Conservation (phyloP, 2,888 invertebrate genomes). For the Cryptocephalus primarius region DNA sequence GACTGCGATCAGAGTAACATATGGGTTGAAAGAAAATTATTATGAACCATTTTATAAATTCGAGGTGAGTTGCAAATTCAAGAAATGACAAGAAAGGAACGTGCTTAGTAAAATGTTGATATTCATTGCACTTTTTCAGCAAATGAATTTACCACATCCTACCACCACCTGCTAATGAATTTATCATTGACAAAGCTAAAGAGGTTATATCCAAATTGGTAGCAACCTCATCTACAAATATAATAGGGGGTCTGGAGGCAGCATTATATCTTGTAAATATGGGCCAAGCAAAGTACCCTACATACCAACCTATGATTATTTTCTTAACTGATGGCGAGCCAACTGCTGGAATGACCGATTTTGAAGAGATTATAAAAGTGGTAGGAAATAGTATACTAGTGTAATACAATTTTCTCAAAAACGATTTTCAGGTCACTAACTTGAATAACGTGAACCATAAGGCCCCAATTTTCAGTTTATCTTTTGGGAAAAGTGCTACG, state of each 20-base stretch:
- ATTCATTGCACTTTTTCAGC: too few relatives aligned
- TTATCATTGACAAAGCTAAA: too few relatives aligned
- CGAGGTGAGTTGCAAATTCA: neutral
- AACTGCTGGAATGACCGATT: too few relatives aligned
- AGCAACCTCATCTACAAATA: too few relatives aligned
- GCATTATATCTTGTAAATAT: too few relatives aligned
- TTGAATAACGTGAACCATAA: constrained; percentile 10
- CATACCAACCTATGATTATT: constrained; percentile 49
- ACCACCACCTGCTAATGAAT: too few relatives aligned
- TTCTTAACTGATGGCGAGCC: constrained; percentile 58
- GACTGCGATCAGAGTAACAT: constrained; percentile 16
- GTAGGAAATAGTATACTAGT: constrained; percentile 25
- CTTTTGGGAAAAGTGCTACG: constrained; percentile 56
- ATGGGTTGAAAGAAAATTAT: constrained; percentile 6
- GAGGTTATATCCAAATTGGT: too few relatives aligned
- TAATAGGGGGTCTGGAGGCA: too few relatives aligned
- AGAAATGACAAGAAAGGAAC: too few relatives aligned
- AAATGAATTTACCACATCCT: too few relatives aligned
- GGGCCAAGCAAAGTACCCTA: too few relatives aligned
- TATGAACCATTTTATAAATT: constrained; percentile 1
- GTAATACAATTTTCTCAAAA: constrained; percentile 6
- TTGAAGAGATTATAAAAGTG: constrained; percentile 39
- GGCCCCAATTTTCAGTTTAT: constrained; percentile 48
- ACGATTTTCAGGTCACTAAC: constrained; percentile 13
- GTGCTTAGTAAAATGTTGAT: too few relatives aligned